Percentiles rank a stretch among this genome's conserved stretches.
Conservation (phyloP, 2,797 vertebrate species). For the Sebastes minor region DNA sequence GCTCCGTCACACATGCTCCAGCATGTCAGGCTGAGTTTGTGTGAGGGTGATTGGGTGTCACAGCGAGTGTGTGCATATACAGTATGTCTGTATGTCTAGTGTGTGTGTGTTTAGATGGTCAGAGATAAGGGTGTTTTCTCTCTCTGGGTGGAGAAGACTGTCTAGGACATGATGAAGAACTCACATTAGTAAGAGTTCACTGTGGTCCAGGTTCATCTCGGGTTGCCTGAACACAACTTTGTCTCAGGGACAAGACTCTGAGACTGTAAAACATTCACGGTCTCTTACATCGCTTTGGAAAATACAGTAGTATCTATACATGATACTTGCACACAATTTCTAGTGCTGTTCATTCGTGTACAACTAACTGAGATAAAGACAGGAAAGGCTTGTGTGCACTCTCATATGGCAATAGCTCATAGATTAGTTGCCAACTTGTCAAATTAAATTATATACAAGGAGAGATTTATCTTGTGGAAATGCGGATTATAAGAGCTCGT, state of each 20-base stretch:
- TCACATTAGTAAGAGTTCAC: constrained; percentile 59
- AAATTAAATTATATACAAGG: background rate
- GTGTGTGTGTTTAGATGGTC: constrained; percentile 56
- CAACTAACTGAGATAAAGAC: background rate
- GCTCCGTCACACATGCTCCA: constrained; percentile 71
- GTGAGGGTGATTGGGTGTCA: constrained; percentile 60
- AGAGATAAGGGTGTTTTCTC: constrained; percentile 54
- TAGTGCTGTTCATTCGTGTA: background rate
- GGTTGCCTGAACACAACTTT: constrained; percentile 59
- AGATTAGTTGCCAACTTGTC: background rate
- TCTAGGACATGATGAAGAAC: constrained; percentile 60
- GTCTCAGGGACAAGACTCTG: constrained; percentile 6
- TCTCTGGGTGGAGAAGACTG: constrained; percentile 57
- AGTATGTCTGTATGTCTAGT: constrained; percentile 29
- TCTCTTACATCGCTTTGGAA: constrained; percentile 53
- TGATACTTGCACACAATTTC: constrained; percentile 1
- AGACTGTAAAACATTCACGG: constrained; percentile 37
- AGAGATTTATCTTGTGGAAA: background rate
- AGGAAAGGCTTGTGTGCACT: background rate
- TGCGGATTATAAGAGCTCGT: background rate
- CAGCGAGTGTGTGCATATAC: constrained; percentile 26
- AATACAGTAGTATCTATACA: constrained; percentile 42
- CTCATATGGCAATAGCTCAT: background rate
- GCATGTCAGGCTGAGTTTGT: constrained; percentile 71
- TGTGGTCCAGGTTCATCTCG: constrained; percentile 42